A percentile compares a stretch with the other conserved stretches of the same genome.
phyloP scores from a whole-genome alignment of 2,888 invertebrate species.

The Gryllus longicercus region DNA sequence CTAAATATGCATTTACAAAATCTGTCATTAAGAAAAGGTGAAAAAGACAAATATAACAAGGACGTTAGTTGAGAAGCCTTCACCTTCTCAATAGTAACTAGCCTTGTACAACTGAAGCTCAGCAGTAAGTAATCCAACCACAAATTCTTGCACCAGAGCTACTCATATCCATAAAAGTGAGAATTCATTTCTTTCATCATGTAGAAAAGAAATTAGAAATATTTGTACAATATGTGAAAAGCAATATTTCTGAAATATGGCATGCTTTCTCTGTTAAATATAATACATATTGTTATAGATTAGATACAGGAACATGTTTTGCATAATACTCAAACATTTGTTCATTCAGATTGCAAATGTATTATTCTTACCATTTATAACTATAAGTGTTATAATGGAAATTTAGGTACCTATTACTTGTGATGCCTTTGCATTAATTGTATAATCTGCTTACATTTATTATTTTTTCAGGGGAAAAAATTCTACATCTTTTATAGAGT shows the following conservation, averaged over 20 bases:
- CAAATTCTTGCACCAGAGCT: background rate
- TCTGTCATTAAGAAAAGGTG: background rate
- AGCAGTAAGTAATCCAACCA: background rate
- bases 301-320: too few species aligned
- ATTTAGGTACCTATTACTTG: too few species aligned
- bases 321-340: too few species aligned
- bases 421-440: too few species aligned
- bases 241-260: background rate
- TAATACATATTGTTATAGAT: too few species aligned
- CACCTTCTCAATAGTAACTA: background rate
- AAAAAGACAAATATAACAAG: background rate
- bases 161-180: background rate
- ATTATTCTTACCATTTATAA: too few species aligned
- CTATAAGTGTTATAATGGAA: too few species aligned
- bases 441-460: too few species aligned
- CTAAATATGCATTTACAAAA: background rate
- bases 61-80: background rate
- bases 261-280: background rate
- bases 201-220: background rate
- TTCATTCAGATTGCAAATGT: too few species aligned
- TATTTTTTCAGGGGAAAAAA: too few species aligned
- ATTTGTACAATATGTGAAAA: background rate
- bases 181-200: background rate
- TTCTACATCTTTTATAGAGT: too few species aligned
- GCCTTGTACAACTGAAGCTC: background rate